phyloP scores from a whole-genome alignment of 2,888 invertebrate species.

The Gasteruption jaculator region DNA sequence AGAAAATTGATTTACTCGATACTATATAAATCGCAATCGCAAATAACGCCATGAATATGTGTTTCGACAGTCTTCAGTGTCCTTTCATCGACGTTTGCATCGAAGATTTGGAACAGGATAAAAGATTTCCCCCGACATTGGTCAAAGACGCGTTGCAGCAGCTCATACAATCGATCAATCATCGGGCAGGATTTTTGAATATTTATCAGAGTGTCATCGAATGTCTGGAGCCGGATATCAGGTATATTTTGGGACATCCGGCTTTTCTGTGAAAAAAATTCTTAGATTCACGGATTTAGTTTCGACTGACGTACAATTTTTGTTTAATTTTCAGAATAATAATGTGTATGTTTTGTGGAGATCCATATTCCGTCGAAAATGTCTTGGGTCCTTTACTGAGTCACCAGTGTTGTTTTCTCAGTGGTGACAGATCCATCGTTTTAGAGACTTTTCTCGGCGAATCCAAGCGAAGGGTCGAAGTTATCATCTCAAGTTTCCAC shows the following conservation, averaged over 20 bases:
- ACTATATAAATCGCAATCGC: slow-evolving; percentile 4
- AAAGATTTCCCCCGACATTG: slow-evolving; percentile 62
- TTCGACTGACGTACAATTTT: slow-evolving; percentile 1
- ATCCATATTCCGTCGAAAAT: slow-evolving; percentile 86
- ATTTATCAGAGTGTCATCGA: slow-evolving; percentile 72
- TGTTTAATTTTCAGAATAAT: slow-evolving; percentile 63
- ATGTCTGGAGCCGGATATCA: slow-evolving; percentile 78
- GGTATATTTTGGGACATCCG: slow-evolving; percentile 53
- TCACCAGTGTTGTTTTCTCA: slow-evolving; percentile 82
- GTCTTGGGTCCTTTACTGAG: slow-evolving; percentile 82
- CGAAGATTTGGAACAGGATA: slow-evolving; percentile 53
- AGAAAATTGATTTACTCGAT: not conserved
- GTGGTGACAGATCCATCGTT: slow-evolving; percentile 82
- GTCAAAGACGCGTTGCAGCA: slow-evolving; percentile 72
- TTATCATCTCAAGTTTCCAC: slow-evolving; percentile 92
- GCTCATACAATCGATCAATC: slow-evolving; percentile 72
- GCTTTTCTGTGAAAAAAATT: not conserved
- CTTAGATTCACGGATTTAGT: not conserved
- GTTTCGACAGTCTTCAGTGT: slow-evolving; percentile 67
- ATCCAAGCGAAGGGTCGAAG: slow-evolving; percentile 82
- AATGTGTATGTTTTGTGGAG: slow-evolving; percentile 96
- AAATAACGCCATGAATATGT: slow-evolving; percentile 8
- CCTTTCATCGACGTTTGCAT: slow-evolving; percentile 79
- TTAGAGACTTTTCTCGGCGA: slow-evolving; percentile 90
- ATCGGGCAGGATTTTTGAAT: slow-evolving; percentile 70